phyloP scores from a whole-genome alignment of 2,113 vertebrate genomes.

The Mustelus asterias region DNA sequence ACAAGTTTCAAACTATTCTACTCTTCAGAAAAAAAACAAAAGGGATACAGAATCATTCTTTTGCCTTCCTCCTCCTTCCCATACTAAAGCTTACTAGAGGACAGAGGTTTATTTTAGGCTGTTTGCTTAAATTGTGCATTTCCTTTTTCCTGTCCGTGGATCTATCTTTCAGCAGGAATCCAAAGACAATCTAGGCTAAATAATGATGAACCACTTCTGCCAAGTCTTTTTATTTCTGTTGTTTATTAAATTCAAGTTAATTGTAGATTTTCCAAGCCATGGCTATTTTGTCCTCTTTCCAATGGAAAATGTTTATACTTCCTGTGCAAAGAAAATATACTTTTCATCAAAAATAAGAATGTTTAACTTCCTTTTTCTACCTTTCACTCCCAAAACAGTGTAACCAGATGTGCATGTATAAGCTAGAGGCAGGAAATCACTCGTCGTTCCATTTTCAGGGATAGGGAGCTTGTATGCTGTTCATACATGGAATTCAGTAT shows the following conservation, averaged over 20 bases:
- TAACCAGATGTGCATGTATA: background rate
- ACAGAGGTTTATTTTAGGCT: slow-evolving; percentile 9
- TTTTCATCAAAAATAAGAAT: background rate
- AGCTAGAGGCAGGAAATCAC: slow-evolving; percentile 3
- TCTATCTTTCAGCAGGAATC: slow-evolving; percentile 6
- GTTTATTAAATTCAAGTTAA: background rate
- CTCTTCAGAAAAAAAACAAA: background rate
- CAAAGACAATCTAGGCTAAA: background rate
- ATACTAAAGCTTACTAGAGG: background rate
- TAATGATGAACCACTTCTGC: background rate
- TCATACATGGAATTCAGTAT: background rate
- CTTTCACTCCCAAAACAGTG: background rate
- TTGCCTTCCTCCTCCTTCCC: background rate
- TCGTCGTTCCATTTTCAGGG: background rate
- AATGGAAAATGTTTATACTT: background rate
- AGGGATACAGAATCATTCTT: background rate
- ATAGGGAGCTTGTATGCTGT: background rate
- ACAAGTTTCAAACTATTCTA: background rate
- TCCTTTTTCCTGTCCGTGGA: background rate
- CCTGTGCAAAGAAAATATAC: background rate
- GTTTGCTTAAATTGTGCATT: slow-evolving; percentile 24
- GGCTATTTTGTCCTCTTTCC: background rate
- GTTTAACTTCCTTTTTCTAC: background rate
- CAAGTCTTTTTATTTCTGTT: background rate
- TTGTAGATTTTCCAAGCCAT: background rate